Evolutionary conservation across 2,888 invertebrate species (phyloP).

Genomic region (Diadegma fenestrale): DNA sequence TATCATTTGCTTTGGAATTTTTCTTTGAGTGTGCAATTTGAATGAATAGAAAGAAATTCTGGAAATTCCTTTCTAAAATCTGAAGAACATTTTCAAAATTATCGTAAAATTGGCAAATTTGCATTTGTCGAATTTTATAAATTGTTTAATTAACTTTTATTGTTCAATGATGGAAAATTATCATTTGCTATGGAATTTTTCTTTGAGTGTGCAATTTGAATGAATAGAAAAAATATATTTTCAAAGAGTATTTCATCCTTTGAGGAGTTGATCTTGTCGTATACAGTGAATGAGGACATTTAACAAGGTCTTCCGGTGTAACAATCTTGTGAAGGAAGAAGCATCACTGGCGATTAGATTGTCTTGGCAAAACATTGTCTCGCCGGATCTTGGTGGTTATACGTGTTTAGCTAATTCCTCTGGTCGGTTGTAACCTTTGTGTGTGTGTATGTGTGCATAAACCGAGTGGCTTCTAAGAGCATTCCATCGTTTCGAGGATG

Average conservation of each 20-base stretch:
- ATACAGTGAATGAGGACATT: conserved; percentile 12
- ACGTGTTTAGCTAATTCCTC: conserved; percentile 76
- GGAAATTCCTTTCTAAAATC: too few relatives aligned
- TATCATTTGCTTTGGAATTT: too few relatives aligned
- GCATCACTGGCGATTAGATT: conserved; percentile 46
- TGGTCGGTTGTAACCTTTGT: conserved; percentile 4
- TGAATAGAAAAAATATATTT: neutral
- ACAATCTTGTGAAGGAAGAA: conserved; percentile 39
- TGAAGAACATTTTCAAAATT: too few relatives aligned
- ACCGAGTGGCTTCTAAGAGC: conserved; percentile 36
- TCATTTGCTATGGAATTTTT: neutral
- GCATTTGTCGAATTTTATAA: too few relatives aligned
- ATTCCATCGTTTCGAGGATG: conserved; percentile 55
- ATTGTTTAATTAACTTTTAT: too few relatives aligned
- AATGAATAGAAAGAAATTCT: neutral
- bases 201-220: neutral
- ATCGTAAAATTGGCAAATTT: too few relatives aligned
- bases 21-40: neutral
- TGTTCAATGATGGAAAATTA: too few relatives aligned
- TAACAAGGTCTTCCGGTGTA: conserved; percentile 22
- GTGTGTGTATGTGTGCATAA: conserved; percentile 6
- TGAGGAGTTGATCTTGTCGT: neutral
- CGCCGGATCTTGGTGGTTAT: conserved; percentile 65
- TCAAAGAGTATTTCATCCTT: neutral
- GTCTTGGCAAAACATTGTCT: conserved; percentile 77